These are phyloP conservation scores for Temnothorax ravouxi DNA, from an alignment of 2,888 invertebrate genomes.

Conservation along the genomic window DNA sequence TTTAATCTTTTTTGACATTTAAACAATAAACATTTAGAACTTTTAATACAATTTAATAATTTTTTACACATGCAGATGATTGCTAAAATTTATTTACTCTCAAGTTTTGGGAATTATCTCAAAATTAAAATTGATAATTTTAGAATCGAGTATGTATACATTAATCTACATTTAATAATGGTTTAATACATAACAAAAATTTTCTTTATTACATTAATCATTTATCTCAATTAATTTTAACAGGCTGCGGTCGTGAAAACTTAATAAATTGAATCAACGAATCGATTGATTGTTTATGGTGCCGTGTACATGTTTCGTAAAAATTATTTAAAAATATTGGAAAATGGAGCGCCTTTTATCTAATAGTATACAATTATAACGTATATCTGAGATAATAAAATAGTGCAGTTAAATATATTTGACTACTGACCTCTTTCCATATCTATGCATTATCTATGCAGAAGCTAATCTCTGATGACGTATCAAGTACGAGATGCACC, in stretches of 20 bases:
- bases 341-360: not conserved
- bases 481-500: conserved; percentile 25
- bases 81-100: not conserved
- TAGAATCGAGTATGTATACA: not conserved
- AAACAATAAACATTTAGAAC: not conserved
- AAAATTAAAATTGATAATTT: conserved; percentile 8
- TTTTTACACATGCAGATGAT: not conserved
- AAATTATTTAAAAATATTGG: not conserved
- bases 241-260: not conserved
- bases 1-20: not conserved
- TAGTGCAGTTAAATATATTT: conserved; percentile 21
- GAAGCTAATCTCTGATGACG: conserved; percentile 11
- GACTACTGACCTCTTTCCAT: conserved; percentile 19
- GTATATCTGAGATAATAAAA: conserved; percentile 7
- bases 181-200: not conserved
- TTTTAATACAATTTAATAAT: not conserved
- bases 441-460: conserved; percentile 34
- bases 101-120: not conserved
- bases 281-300: conserved; percentile 18
- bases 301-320: not conserved
- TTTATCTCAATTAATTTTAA: conserved; percentile 9
- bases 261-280: not conserved
- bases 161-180: conserved; percentile 3
- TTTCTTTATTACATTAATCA: not conserved
- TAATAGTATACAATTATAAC: not conserved